Evolutionary conservation across 2,888 invertebrate genomes (phyloP), one percentile per base, ranked within the genome.

Genomic region (Sarcophaga carnaria): DNA sequence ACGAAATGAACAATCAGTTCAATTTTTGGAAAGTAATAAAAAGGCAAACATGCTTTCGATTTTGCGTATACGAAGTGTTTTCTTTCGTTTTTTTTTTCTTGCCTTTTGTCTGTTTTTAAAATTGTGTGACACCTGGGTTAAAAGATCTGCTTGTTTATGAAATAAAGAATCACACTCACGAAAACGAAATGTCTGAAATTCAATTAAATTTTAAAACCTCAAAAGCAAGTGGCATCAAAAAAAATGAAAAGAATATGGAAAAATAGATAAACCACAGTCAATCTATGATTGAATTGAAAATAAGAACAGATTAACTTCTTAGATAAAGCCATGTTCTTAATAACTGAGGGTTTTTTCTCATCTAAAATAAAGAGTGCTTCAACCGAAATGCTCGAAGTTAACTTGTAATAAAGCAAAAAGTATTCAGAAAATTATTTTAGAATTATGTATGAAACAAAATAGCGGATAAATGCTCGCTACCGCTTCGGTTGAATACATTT

Each of bases 201-300:
- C 69, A 83, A 79, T 83, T 77, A 77, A 74, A 62, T 69, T 83
- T 69, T 25, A 74, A 27, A 10, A 63, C 62, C 63, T 67, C 54
- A 82, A 54, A 66, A 60, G 25, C 37, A n/a, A 22, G 45, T 20
- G 63, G 54, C 59, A 47, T 63, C n/a, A 17, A n/a, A 17, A 67
- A 45, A 76, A 76, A 59, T 5, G 3, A 64, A 69, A 63, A 69
- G 45, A 11, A 49, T n/a, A 72, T 64, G 49, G 66, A 79, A 63
- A 54, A 54, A 54, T 54, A 54, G 4, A 49, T 14, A 49, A 49
- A 11, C 27, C 3, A 27, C 64, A 80, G 20, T 63, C 80, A 80
- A 72, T 66, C 10, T 66, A 54, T 72, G 71, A 80, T 72, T 80
- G 71, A 80, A 80, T 80, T 80, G 64, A 64, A 80, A 70, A 37